Conservation (phyloP, 2,888 invertebrate species). For the Ptychoptera albimana region DNA sequence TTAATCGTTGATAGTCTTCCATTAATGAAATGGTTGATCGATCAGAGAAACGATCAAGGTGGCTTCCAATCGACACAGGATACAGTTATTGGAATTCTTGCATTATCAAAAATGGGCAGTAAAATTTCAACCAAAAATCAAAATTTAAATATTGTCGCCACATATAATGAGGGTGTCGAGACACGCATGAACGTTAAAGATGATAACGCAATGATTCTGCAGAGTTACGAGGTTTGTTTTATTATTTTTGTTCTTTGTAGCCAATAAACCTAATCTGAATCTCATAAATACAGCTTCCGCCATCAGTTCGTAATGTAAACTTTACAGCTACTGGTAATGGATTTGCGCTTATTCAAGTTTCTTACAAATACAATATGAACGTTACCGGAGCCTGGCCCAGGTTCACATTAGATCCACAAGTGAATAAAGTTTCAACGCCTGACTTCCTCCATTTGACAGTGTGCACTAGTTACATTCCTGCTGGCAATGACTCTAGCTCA, state of each 20-base stretch:
- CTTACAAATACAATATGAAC: constrained; percentile 68
- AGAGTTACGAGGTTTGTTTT: constrained; percentile 51
- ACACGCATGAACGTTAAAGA: constrained; percentile 45
- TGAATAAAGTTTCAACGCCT: constrained; percentile 61
- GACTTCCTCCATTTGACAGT: constrained; percentile 66
- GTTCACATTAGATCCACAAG: constrained; percentile 71
- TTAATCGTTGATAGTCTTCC: constrained; percentile 26
- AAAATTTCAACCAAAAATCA: constrained; percentile 32
- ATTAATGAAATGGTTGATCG: constrained; percentile 55
- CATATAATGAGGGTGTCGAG: constrained; percentile 22
- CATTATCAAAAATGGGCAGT: constrained; percentile 47
- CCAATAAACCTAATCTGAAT: not conserved
- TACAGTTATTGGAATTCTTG: constrained; percentile 57
- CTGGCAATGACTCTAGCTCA: constrained; percentile 40
- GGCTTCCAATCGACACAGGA: constrained; percentile 67
- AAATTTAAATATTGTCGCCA: constrained; percentile 31
- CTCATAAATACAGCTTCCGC: constrained; percentile 16
- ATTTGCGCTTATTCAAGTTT: constrained; percentile 58
- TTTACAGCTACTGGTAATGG: constrained; percentile 68
- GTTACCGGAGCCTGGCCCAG: constrained; percentile 78
- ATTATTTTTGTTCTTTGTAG: not conserved
- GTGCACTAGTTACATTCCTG: constrained; percentile 57
- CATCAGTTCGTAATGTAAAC: constrained; percentile 41
- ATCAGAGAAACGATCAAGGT: constrained; percentile 48
- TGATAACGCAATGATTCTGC: constrained; percentile 66